Conservation (phyloP, 2,888 invertebrate genomes). For the Lamellibrachia satsuma region DNA sequence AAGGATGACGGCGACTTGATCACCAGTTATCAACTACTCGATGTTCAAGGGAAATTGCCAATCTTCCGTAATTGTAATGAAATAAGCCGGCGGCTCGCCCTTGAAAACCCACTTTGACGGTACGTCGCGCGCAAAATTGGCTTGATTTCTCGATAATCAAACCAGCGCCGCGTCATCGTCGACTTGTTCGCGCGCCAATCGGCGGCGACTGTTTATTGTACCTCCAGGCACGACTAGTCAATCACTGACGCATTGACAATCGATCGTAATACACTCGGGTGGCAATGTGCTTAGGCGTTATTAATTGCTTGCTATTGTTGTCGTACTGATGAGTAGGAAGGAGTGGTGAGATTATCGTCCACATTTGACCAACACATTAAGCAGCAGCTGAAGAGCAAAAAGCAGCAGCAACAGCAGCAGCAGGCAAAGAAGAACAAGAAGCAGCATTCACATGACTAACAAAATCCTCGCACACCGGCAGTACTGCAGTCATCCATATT, state of each 20-base stretch:
- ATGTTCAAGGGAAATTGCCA: slow-evolving; percentile 11
- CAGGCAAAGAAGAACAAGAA: not conserved
- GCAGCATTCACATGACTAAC: not conserved
- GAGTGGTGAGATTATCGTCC: not conserved
- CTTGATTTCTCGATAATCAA: slow-evolving; percentile 17
- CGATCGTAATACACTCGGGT: not conserved
- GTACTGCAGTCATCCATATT: too few species aligned
- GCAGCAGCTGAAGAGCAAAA: not conserved
- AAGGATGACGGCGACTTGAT: not conserved
- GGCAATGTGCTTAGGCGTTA: not conserved
- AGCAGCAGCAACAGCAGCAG: not conserved
- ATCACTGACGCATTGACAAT: slow-evolving; percentile 10
- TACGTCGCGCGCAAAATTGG: not conserved
- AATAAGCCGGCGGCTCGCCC: slow-evolving; percentile 3
- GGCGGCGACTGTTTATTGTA: slow-evolving; percentile 10
- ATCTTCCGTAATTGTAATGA: slow-evolving; percentile 7
- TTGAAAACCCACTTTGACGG: slow-evolving; percentile 6
- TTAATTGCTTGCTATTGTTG: slow-evolving; percentile 1
- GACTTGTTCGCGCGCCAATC: not conserved
- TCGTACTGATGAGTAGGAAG: not conserved
- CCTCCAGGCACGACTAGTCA: slow-evolving; percentile 13
- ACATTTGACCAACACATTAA: not conserved
- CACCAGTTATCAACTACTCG: not conserved
- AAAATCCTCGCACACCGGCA: too few species aligned
- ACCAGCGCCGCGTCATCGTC: not conserved